Conservation (phyloP, 2,888 invertebrate genomes). For the Mesopsocus fuscifrons region DNA sequence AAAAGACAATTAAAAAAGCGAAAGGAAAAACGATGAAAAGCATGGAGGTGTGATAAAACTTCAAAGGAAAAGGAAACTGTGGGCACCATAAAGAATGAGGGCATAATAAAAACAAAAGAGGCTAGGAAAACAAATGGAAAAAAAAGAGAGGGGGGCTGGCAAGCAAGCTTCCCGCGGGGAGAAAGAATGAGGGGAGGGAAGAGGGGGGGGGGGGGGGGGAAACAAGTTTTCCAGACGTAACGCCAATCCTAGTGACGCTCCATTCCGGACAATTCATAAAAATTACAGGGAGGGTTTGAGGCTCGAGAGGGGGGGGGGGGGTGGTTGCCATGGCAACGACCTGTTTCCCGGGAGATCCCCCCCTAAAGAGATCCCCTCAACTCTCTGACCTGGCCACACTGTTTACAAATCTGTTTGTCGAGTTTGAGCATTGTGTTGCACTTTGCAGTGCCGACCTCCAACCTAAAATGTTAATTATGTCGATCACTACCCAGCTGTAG, state of each 20-base stretch:
- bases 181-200: background rate
- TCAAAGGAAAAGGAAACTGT: no score
- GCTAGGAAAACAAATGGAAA: background rate
- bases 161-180: no score
- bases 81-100: no score
- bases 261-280: constrained; percentile 8
- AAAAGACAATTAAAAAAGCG: no score
- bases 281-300: constrained; percentile 7
- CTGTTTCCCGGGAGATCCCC: constrained; percentile 14
- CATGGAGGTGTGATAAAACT: no score
- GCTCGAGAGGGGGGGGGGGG: constrained; percentile 10
- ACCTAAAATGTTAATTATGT: no score
- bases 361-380: background rate
- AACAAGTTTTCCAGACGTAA: constrained; percentile 10
- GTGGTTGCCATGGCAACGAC: constrained; percentile 15
- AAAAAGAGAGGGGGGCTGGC: background rate
- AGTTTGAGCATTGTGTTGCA: background rate
- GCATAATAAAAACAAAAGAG: background rate
- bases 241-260: constrained; percentile 7
- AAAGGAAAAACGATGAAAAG: no score
- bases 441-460: no score
- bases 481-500: no score
- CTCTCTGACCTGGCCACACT: background rate
- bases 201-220: constrained; percentile 1
- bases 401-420: background rate